Conservation (phyloP, 1,140 invertebrate genomes). For the Rhysida immarginata region DNA sequence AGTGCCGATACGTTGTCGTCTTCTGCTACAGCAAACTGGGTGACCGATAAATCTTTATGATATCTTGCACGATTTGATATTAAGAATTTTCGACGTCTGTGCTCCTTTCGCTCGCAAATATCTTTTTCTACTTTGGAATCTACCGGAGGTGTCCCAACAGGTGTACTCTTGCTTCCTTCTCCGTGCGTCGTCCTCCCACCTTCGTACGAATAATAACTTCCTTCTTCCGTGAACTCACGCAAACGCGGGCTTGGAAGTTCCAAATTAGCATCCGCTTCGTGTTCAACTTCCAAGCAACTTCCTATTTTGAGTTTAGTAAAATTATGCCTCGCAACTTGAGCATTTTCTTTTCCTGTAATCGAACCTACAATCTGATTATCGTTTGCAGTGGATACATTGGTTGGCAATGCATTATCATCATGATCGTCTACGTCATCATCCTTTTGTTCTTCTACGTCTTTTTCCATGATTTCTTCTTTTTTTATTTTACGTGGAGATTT, state of each 20-base stretch:
- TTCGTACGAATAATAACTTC: constrained; percentile 9
- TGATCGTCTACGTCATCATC: constrained; percentile 6
- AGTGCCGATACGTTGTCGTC: constrained; percentile 78
- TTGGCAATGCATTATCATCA: not conserved
- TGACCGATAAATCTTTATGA: constrained; percentile 45
- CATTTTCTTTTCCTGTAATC: not conserved
- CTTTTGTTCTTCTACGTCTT: constrained; percentile 8
- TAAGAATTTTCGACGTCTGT: constrained; percentile 14
- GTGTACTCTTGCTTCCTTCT: constrained; percentile 3
- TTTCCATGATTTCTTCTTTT: constrained; percentile 14
- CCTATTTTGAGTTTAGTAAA: not conserved
- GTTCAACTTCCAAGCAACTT: not conserved
- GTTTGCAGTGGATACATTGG: constrained; percentile 3
- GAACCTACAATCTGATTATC: not conserved
- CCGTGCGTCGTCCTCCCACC: not conserved
- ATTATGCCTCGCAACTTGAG: not conserved
- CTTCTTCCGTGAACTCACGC: constrained; percentile 22
- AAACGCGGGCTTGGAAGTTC: constrained; percentile 21
- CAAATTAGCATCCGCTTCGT: constrained; percentile 12
- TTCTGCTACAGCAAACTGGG: constrained; percentile 81
- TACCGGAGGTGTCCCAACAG: constrained; percentile 3
- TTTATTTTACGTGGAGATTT: constrained; percentile 10
- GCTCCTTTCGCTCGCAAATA: constrained; percentile 8
- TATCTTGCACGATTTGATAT: constrained; percentile 14
- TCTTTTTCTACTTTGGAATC: not conserved